phyloP scores from a whole-genome alignment of 2,888 invertebrate genomes.

The Himalopsyche japonica region DNA sequence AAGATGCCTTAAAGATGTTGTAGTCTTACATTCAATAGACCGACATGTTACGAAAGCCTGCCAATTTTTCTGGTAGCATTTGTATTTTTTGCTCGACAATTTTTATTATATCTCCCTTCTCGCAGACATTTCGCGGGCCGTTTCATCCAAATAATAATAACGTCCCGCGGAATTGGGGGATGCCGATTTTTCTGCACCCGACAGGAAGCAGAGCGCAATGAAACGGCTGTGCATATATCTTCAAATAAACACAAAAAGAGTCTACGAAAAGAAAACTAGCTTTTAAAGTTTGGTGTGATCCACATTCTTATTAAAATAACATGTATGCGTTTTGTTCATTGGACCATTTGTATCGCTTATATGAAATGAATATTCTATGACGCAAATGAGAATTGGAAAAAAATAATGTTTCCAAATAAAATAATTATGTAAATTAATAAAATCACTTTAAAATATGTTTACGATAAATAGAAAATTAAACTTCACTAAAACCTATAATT shows the following conservation, averaged over 20 bases:
- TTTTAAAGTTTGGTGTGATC: no score
- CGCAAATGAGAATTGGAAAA: no score
- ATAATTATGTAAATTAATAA: no score
- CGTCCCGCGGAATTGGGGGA: background rate
- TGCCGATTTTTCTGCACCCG: background rate
- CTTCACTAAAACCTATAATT: no score
- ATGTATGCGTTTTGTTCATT: no score
- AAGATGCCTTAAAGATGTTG: background rate
- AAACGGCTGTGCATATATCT: background rate
- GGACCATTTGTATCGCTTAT: no score
- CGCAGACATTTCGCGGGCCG: constrained; percentile 35
- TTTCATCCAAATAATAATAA: constrained; percentile 34
- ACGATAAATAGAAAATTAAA: no score
- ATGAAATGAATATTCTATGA: no score
- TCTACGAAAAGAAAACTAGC: background rate
- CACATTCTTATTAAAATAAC: no score
- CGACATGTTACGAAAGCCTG: constrained; percentile 30
- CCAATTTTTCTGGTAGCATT: constrained; percentile 28
- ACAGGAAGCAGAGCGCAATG: background rate
- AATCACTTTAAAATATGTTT: no score
- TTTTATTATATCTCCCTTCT: constrained; percentile 22
- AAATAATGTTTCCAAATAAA: no score
- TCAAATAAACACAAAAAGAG: background rate
- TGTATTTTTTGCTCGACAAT: constrained; percentile 28
- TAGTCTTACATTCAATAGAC: constrained; percentile 29